Conservation (phyloP, 2,888 invertebrate genomes). For the Physocephala rufipes region DNA sequence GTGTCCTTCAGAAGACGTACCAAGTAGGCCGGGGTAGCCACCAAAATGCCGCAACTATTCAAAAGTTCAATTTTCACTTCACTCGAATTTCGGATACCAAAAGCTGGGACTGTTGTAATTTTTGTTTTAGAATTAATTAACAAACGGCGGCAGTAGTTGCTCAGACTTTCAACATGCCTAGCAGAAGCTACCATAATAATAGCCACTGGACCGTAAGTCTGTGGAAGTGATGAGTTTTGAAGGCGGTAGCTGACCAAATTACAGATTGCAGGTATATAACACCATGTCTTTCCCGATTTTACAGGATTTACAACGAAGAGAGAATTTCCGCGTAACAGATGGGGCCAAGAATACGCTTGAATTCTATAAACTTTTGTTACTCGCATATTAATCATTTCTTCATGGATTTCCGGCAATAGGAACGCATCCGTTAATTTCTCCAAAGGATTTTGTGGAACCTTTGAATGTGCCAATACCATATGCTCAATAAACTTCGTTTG, state of each 20-base stretch:
- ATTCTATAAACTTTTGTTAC: conserved; percentile 61
- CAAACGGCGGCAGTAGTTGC: conserved; percentile 65
- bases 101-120: conserved; percentile 66
- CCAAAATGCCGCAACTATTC: conserved; percentile 76
- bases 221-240: conserved; percentile 49
- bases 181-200: conserved; percentile 74
- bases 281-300: conserved; percentile 75
- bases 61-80: conserved; percentile 62
- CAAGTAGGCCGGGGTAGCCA: conserved; percentile 74
- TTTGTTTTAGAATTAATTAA: conserved; percentile 59
- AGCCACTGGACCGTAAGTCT: conserved; percentile 71
- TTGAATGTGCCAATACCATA: conserved; percentile 55
- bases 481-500: conserved; percentile 50
- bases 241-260: conserved; percentile 67
- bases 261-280: conserved; percentile 75
- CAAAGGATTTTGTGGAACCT: conserved; percentile 48
- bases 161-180: conserved; percentile 68
- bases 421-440: conserved; percentile 49
- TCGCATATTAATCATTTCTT: conserved; percentile 53
- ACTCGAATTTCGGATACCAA: conserved; percentile 49
- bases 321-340: conserved; percentile 73
- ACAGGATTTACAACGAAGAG: conserved; percentile 72
- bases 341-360: conserved; percentile 78
- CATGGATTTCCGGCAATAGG: conserved; percentile 52
- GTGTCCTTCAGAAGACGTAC: conserved; percentile 66